Evolutionary conservation across 2,888 invertebrate genomes (phyloP), one percentile per base, ranked within the genome.

Genomic region (Sinelater perroti): DNA sequence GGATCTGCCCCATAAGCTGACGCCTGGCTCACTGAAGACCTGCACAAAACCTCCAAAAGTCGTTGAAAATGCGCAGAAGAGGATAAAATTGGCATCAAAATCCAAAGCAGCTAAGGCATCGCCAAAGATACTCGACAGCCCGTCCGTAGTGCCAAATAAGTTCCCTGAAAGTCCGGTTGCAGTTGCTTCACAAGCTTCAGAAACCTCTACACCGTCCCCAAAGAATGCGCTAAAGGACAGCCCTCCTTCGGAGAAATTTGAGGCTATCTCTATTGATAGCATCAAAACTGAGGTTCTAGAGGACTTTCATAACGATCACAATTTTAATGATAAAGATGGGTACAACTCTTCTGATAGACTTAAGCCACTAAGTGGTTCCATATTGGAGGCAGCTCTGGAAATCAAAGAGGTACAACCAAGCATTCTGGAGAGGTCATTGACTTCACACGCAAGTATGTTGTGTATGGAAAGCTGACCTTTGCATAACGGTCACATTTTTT

Each of bases 401-500:
- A 67, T 69, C 13, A 72, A 70, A 50, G 72, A 74, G 13, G 66
- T 67, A 51, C 69, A 72, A 21, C 69, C 74, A 40, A 77, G 77
- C 65, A 78, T 78, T 63, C 68, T 78, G 53, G 77, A 77, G 62
- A 67, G 77, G 61, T 77, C 78, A 3, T 67, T 77, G 56, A 75
- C 73, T 36, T 71, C 75, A 16, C 69, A 71, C 61, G 62, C 73
- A 51, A 63, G 54, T 60, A 57, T 1, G 33, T 33, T 14, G n/a
- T 8, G 36, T 30, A 18, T 18, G 10, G 18, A 36, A 14, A 14
- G n/a, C 18, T 13, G 11, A 17, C 3, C 11, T 11, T 31, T 31
- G n/a, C 4, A 10, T 30, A 30, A 5, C n/a, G 4, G 30, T 4
- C 11, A n/a, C n/a, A n/a, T 18, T 26, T 2, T 5, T 61, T 65